Percentiles rank a stretch among this genome's conserved stretches.
phyloP scores from a whole-genome alignment of 2,888 invertebrate species.

The Subacronicta megacephala region DNA sequence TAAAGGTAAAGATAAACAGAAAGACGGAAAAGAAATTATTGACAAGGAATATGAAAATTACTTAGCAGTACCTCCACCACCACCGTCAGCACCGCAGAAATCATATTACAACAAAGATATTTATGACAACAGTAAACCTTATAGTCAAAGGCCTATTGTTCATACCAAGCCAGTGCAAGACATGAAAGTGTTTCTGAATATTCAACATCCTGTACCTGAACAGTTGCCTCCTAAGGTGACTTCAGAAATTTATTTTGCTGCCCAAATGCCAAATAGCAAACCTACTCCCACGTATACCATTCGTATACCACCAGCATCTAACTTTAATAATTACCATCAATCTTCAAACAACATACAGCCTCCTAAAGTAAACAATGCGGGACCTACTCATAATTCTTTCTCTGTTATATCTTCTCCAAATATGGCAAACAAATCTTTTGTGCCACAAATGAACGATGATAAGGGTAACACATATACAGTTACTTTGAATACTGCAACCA shows the following conservation, averaged over 20 bases:
- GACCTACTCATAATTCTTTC: constrained; percentile 63
- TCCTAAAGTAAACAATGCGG: constrained; percentile 49
- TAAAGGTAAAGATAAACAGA: constrained; percentile 66
- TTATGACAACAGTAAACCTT: constrained; percentile 76
- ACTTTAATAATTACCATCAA: constrained; percentile 62
- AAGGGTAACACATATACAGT: constrained; percentile 78
- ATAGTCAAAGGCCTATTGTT: constrained; percentile 77
- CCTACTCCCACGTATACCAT: constrained; percentile 82
- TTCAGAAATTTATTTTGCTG: constrained; percentile 86
- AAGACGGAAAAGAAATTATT: constrained; percentile 76
- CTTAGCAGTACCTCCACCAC: constrained; percentile 85
- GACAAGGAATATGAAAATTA: constrained; percentile 87
- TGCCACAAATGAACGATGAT: constrained; percentile 61
- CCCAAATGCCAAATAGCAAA: constrained; percentile 78
- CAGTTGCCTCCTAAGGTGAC: constrained; percentile 83
- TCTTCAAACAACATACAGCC: constrained; percentile 26
- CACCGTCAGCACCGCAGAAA: constrained; percentile 73
- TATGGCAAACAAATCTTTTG: constrained; percentile 68
- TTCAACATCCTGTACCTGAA: constrained; percentile 82
- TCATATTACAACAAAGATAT: constrained; percentile 73
- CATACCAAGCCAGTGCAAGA: constrained; percentile 85
- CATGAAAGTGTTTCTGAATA: constrained; percentile 84
- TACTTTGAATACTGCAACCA: constrained; percentile 80
- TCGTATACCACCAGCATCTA: constrained; percentile 73
- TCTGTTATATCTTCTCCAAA: constrained; percentile 63